These are phyloP conservation scores for Dasypolia templi DNA, from an alignment of 2,888 invertebrate species.

Conservation along the genomic window DNA sequence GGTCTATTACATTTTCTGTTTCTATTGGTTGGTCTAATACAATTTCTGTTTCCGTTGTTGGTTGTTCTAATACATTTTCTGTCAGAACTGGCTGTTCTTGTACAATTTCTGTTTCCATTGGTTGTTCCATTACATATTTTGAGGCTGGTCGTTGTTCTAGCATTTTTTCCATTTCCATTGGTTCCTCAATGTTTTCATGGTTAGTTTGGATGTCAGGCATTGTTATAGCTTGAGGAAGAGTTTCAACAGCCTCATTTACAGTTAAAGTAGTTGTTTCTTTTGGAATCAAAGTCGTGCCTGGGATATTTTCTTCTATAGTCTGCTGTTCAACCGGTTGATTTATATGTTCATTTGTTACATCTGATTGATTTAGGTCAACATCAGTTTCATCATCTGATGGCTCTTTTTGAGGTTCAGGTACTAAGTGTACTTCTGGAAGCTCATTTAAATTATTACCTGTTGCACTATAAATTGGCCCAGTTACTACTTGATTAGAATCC, in stretches of 20 bases:
- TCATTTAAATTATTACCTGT: slow-evolving; percentile 65
- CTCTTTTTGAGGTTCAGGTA: slow-evolving; percentile 59
- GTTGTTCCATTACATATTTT: slow-evolving; percentile 35
- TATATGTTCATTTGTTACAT: slow-evolving; percentile 46
- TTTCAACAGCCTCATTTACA: slow-evolving; percentile 30
- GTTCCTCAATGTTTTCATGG: slow-evolving; percentile 34
- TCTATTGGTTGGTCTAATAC: slow-evolving; percentile 21
- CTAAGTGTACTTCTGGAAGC: slow-evolving; percentile 73
- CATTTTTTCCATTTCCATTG: slow-evolving; percentile 37
- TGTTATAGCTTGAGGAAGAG: slow-evolving; percentile 34
- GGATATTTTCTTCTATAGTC: slow-evolving; percentile 15
- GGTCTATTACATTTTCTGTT: slow-evolving; percentile 24
- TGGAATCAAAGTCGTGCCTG: slow-evolving; percentile 24
- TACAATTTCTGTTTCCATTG: slow-evolving; percentile 22
- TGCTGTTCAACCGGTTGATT: slow-evolving; percentile 41
- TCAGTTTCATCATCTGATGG: slow-evolving; percentile 49
- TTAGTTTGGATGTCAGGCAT: slow-evolving; percentile 38
- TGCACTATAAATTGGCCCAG: slow-evolving; percentile 58
- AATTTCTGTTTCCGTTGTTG: slow-evolving; percentile 18
- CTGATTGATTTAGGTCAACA: slow-evolving; percentile 39
- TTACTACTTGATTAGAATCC: slow-evolving; percentile 60
- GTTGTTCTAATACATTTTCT: slow-evolving; percentile 34
- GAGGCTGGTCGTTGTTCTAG: slow-evolving; percentile 25
- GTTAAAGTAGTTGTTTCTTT: slow-evolving; percentile 24
- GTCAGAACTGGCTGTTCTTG: slow-evolving; percentile 29